Percentiles rank a stretch among this genome's conserved stretches.
Conservation (phyloP, 2,113 vertebrate genomes). For the Leucopsar rothschildi region DNA sequence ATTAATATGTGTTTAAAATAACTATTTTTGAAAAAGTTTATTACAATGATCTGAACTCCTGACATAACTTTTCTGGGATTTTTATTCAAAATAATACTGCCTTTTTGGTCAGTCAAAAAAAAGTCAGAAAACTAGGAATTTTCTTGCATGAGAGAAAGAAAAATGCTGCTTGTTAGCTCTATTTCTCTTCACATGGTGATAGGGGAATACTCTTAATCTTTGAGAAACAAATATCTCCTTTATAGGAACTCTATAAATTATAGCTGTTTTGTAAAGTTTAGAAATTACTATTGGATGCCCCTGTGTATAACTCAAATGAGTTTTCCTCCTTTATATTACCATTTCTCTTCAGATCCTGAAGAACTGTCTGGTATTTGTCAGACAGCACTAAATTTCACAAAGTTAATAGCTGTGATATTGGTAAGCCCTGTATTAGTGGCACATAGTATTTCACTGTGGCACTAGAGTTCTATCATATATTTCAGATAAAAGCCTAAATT, state of each 20-base stretch:
- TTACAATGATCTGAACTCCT: background rate
- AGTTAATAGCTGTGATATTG: background rate
- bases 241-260: background rate
- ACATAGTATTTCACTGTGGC: background rate
- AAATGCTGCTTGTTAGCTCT: background rate
- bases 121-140: background rate
- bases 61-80: background rate
- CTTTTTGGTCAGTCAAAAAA: background rate
- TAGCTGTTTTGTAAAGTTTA: background rate
- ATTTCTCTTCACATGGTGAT: background rate
- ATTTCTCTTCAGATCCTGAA: slow-evolving; percentile 5
- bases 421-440: background rate
- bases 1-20: background rate
- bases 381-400: background rate
- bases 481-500: background rate
- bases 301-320: background rate
- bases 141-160: background rate
- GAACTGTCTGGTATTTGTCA: background rate
- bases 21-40: background rate
- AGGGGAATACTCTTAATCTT: background rate
- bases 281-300: background rate
- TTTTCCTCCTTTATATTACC: slow-evolving; percentile 1
- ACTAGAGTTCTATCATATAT: background rate
- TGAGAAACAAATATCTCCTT: background rate
- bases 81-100: background rate